Evolutionary conservation across 1,140 invertebrate genomes (phyloP).

Genomic region (Nephila pilipes): DNA sequence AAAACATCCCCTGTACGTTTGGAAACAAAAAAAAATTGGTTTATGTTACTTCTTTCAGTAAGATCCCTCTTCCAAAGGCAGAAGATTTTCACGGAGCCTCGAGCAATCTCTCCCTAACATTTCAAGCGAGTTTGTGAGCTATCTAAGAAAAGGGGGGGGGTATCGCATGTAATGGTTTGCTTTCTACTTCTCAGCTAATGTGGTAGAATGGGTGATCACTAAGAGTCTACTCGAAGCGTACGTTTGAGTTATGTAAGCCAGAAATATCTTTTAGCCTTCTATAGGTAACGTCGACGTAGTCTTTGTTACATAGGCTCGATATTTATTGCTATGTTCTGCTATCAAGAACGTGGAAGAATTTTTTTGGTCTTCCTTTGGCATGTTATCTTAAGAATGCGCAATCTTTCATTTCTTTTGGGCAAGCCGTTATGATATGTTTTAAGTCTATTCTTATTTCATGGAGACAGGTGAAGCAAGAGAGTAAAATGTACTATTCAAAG

Average conservation of each 20-base stretch:
- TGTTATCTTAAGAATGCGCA: not conserved
- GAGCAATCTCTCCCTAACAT: constrained; percentile 65
- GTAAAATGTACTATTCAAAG: no score
- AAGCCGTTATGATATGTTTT: no score
- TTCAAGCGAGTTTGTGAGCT: constrained; percentile 42
- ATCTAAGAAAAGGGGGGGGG: not conserved
- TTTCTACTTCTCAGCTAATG: constrained; percentile 62
- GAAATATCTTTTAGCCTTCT: constrained; percentile 14
- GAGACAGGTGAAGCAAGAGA: no score
- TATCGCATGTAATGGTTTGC: constrained; percentile 29
- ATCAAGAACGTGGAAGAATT: not conserved
- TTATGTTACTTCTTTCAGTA: constrained; percentile 23
- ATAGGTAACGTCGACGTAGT: not conserved
- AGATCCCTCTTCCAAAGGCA: not conserved
- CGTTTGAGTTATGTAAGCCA: constrained; percentile 44
- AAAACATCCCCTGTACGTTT: not conserved
- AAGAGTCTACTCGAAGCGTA: constrained; percentile 28
- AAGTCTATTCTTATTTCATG: no score
- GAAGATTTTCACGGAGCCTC: constrained; percentile 27
- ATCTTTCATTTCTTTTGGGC: not conserved
- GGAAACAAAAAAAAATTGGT: not conserved
- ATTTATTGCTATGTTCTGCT: constrained; percentile 23
- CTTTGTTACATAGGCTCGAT: constrained; percentile 15
- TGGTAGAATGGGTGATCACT: constrained; percentile 53
- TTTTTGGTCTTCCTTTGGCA: not conserved